Evolutionary conservation across 2,888 invertebrate genomes (phyloP).

Genomic region (Smittia aterrima): DNA sequence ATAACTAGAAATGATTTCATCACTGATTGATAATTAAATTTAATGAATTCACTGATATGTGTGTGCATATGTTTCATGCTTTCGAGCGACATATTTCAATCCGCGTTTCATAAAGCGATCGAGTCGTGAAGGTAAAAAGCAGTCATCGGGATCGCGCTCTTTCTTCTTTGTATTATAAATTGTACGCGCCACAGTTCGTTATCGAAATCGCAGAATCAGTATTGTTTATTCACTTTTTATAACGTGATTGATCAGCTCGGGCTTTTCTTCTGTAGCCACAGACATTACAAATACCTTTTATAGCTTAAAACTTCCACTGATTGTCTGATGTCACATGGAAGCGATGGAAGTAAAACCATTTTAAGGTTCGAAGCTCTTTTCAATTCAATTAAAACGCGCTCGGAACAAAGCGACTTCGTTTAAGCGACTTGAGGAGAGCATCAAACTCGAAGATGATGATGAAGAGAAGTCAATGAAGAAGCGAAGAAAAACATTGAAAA

Average conservation of each 20-base stretch:
- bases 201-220: constrained; percentile 36
- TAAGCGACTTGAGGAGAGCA: neutral
- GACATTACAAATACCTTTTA: constrained; percentile 39
- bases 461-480: neutral
- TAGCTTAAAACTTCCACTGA: constrained; percentile 31
- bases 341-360: constrained; percentile 15
- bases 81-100: constrained; percentile 34
- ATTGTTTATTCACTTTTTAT: constrained; percentile 40
- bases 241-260: constrained; percentile 36
- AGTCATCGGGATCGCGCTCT: neutral
- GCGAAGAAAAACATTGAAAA: constrained; percentile 9
- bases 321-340: constrained; percentile 38
- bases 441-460: neutral
- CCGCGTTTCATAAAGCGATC: constrained; percentile 1
- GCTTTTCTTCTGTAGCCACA: neutral
- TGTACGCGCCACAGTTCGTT: constrained; percentile 30
- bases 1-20: constrained; percentile 27
- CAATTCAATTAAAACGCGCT: constrained; percentile 33
- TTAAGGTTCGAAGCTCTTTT: constrained; percentile 11
- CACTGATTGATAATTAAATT: constrained; percentile 41
- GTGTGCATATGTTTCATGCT: constrained; percentile 30
- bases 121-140: neutral
- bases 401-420: neutral
- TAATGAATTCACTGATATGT: constrained; percentile 40
- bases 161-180: neutral